Percentiles rank a stretch among this genome's conserved stretches.
Conservation (phyloP, 2,113 vertebrate genomes). For the Castor canadensis region DNA sequence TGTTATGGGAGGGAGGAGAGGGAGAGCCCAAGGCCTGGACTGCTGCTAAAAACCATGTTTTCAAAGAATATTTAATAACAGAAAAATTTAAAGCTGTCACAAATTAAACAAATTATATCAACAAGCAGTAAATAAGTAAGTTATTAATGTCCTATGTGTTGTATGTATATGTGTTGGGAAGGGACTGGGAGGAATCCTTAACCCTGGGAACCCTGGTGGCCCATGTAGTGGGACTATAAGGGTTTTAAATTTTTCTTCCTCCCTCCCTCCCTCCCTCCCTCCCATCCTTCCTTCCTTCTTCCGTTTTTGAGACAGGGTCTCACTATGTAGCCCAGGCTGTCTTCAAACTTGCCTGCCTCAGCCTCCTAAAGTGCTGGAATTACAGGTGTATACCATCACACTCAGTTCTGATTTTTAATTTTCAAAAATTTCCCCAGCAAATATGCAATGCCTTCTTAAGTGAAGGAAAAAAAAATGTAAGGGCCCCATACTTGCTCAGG, state of each 20-base stretch:
- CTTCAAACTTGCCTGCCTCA: no score
- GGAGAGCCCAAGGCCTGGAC: background rate
- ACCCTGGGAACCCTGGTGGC: no score
- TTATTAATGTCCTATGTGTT: background rate
- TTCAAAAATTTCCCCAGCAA: background rate
- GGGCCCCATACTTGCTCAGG: background rate
- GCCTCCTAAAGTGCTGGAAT: no score
- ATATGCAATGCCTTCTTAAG: background rate
- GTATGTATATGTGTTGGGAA: background rate
- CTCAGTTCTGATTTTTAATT: background rate
- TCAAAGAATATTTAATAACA: conserved; percentile 49
- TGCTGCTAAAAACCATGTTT: background rate
- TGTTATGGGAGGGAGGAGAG: background rate
- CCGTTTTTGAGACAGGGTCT: no score
- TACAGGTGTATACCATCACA: no score
- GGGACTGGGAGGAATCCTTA: background rate
- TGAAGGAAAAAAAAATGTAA: background rate
- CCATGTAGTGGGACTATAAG: no score
- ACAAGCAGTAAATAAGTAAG: background rate
- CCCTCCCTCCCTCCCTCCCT: no score
- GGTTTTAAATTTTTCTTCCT: no score
- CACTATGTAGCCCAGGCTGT: no score
- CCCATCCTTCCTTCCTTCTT: no score
- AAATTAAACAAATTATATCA: conserved; percentile 18
- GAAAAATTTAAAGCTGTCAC: background rate